Evolutionary conservation across 2,888 invertebrate genomes (phyloP).

Genomic region (Eudemis profundana): DNA sequence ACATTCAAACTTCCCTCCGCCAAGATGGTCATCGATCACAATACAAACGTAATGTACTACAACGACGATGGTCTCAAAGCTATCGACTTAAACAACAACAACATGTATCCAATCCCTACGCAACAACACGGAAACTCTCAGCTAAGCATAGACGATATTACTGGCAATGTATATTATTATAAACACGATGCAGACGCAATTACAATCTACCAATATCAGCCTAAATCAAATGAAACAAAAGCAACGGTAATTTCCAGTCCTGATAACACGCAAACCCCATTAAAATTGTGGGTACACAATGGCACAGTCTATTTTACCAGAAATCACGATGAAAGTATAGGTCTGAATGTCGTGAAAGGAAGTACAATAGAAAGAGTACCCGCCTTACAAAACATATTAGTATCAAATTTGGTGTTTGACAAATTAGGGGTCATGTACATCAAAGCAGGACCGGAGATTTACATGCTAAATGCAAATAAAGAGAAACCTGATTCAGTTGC

Average conservation of each 20-base stretch:
- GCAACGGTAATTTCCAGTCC: neutral
- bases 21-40: slow-evolving; percentile 2
- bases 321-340: neutral
- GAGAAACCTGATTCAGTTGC: neutral
- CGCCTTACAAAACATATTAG: neutral
- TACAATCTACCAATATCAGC: slow-evolving; percentile 10
- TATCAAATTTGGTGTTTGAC: neutral
- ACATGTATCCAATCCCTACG: neutral
- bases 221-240: slow-evolving; percentile 6
- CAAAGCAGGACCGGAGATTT: neutral
- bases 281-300: slow-evolving; percentile 9
- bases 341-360: neutral
- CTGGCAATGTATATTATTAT: slow-evolving; percentile 8
- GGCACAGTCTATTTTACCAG: slow-evolving; percentile 8
- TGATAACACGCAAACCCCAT: slow-evolving; percentile 1
- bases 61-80: slow-evolving; percentile 8
- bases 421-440: slow-evolving; percentile 12
- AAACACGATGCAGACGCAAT: neutral
- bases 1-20: neutral
- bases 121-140: slow-evolving; percentile 5
- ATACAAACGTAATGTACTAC: neutral
- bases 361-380: neutral
- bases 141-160: neutral
- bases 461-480: neutral
- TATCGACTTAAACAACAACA: slow-evolving; percentile 19